phyloP scores from a whole-genome alignment of 2,888 invertebrate species.

The Ophioninae sp. region DNA sequence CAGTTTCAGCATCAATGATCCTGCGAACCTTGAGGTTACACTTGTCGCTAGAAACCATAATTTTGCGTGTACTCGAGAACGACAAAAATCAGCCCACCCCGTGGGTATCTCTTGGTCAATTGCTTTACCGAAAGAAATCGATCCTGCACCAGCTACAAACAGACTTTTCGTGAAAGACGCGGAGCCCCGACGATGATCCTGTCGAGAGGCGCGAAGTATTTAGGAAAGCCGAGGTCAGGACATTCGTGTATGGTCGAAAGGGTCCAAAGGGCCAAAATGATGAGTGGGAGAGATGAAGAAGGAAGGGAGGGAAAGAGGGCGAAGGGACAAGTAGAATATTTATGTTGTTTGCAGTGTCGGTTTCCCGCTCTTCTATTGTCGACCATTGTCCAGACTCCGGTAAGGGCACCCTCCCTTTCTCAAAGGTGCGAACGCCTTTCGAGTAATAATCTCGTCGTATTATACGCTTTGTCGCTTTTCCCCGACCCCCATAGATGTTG shows the following conservation, averaged over 20 bases:
- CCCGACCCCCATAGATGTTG: conserved; percentile 25
- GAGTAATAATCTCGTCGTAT: conserved; percentile 77
- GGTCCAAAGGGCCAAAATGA: too few relatives aligned
- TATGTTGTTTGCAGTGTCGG: conserved; percentile 80
- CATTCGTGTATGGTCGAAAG: conserved; percentile 43
- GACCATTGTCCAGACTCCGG: conserved; percentile 75
- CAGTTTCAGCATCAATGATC: background rate
- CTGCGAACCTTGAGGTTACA: too few relatives aligned
- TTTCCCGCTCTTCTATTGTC: conserved; percentile 78
- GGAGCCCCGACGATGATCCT: conserved; percentile 27
- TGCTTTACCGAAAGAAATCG: conserved; percentile 43
- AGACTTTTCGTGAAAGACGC: conserved; percentile 31
- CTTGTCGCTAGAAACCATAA: conserved; percentile 5
- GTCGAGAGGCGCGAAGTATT: conserved; percentile 47
- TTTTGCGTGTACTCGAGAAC: conserved; percentile 24
- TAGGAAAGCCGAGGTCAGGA: conserved; percentile 23
- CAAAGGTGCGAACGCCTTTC: conserved; percentile 80
- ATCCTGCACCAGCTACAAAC: conserved; percentile 41
- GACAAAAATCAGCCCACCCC: conserved; percentile 2
- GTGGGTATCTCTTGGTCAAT: conserved; percentile 7
- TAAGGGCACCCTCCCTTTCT: conserved; percentile 70
- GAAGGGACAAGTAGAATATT: conserved; percentile 73
- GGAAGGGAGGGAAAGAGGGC: conserved; percentile 54
- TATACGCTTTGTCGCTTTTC: conserved; percentile 78
- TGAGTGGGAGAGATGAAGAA: conserved; percentile 6